A percentile compares a stretch with the other conserved stretches of the same genome.
Conservation (phyloP, 2,888 invertebrate species). For the Polyommatus icarus region DNA sequence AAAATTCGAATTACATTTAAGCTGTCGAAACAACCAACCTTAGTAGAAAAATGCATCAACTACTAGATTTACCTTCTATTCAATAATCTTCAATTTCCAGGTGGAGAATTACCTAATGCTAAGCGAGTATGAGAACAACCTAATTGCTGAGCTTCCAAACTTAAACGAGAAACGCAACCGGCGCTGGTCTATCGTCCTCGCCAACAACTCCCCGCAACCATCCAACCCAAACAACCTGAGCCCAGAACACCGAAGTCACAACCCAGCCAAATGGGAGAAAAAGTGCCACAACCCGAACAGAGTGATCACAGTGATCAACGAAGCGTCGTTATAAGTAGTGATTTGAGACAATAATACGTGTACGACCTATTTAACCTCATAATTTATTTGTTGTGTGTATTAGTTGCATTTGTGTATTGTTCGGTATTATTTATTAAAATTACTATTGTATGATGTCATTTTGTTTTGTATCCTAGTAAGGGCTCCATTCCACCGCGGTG, state of each 20-base stretch:
- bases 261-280: conserved; percentile 71
- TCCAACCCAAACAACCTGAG: conserved; percentile 55
- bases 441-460: conserved; percentile 50
- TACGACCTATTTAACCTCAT: conserved; percentile 76
- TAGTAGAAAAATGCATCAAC: too few species aligned
- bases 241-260: conserved; percentile 57
- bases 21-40: too few species aligned
- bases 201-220: conserved; percentile 58
- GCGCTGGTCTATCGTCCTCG: conserved; percentile 85
- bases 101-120: conserved; percentile 92
- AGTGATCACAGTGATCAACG: conserved; percentile 89
- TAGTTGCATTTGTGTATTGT: conserved; percentile 73
- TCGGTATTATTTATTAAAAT: conserved; percentile 76
- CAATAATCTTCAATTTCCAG: conserved; percentile 53
- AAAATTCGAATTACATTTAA: too few species aligned
- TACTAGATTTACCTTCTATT: background rate
- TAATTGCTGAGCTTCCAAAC: conserved; percentile 88
- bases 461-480: conserved; percentile 6
- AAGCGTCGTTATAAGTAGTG: conserved; percentile 82
- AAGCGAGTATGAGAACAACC: conserved; percentile 91
- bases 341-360: conserved; percentile 64
- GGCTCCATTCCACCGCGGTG: too few species aligned
- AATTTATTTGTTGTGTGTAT: conserved; percentile 77
- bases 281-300: conserved; percentile 80
- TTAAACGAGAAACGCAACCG: conserved; percentile 86